Evolutionary conservation across 1,140 invertebrate genomes (phyloP), one percentile per base, ranked within the genome.

Genomic region (Papilio glaucus): DNA sequence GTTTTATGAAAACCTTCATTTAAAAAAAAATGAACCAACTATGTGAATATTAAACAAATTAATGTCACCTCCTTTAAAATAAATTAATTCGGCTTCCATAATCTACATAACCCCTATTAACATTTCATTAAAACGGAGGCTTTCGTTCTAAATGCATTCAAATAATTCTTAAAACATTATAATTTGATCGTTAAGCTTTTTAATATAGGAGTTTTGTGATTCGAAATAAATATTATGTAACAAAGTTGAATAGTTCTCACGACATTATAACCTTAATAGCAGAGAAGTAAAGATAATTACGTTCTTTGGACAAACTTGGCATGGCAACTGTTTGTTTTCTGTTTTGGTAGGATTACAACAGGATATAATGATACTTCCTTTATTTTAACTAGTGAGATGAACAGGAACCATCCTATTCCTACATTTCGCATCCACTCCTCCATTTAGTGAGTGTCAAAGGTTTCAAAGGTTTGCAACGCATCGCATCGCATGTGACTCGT

Each of bases 41-140:
- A 33, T 33, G 29, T 33, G 49, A 13, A 41, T 13, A 53, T 53
- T 21, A 10, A 12, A 53, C 7, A 12, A 53, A 53, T 53, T 53
- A 24, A 10, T 53, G 49, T 53, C 21, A 57, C 21, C 18, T 57
- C 10, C 12, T 24, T 57, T 57, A 57, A 26, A 57, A 57, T 24
- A 3, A 24, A 13, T 57, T 24, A 5, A 57, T 57, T 57, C 5
- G 10, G 21, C 4, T 21, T 57, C 24, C 24, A 24, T 24, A 24
- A 57, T 57, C 49, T 57, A 57, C 49, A 13, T 57, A 57, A 57
- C 49, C 49, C 12, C 49, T 57, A 26, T 57, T 57, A 57, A 57
- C 49, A 18, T 57, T 57, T 57, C 10, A 57, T 57, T 57, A 57
- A 57, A 24, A 57, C 49, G n/a, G n/a, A 12, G 21, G 49, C 49